Base-by-base conservation (phyloP, 2,888 invertebrate genomes). In the Gryllus longicercus region DNA sequence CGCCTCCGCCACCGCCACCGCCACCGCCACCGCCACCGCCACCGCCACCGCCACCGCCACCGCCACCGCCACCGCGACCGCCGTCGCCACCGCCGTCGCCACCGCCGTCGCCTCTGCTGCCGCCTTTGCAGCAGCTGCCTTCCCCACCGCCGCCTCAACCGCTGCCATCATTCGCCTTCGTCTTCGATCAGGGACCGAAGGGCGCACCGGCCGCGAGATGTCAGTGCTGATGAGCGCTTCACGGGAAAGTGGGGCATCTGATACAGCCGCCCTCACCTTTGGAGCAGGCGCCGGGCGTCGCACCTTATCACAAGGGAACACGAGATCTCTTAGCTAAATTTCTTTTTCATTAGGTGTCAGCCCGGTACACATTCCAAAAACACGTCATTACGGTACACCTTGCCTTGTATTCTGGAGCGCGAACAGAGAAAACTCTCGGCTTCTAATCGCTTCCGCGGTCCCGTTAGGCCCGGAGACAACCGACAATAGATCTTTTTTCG, bases 281-380 rank as follows among this genome's bases (percentile, higher is more conserved):
- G 63, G 11, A 38, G 63, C 14, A 63, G 63, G 63, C 63, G 63
- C 63, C 63, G n/a, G 4, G 63, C n/a, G 12, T n/a, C 63, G 63
- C 63, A n/a, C n/a, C 63, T 63, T 63, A 63, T 63, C 63, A 63
- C 63, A 63, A 14, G 16, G 16, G 63, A 63, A 63, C 63, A 63
- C n/a, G 63, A 63, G 63, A 63, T 63, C 63, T 63, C n/a, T 63
- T 63, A 63, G 63, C 63, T 63, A 63, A 63, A 63, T 63, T 63
- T 63, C 63, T 63, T 63, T 63, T 63, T 63, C 63, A 63, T 63
- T 63, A 63, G 14, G 63, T 63, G 63, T 63, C 63, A 63, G 63
- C 63, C 63, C n/a, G 14, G 11, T 63, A 63, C 63, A 63, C 63
- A 63, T 63, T 63, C 63, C 63, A n/a, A n/a, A 14, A 63, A n/a